These are phyloP conservation scores for Penelope pileata DNA, from an alignment of 2,113 vertebrate species.

Conservation along the genomic window DNA sequence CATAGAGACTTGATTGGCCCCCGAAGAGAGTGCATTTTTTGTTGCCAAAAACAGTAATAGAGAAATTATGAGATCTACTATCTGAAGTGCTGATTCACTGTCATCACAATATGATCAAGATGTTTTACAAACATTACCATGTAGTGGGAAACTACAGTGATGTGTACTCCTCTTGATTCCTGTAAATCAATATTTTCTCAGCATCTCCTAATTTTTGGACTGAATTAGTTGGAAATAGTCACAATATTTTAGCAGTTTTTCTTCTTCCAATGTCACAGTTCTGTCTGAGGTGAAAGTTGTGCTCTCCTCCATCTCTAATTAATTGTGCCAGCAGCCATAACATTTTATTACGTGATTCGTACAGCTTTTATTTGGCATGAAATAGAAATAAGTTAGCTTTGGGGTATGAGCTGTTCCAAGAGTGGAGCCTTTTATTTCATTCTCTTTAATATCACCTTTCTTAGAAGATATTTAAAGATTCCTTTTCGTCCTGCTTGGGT, in stretches of 20 bases:
- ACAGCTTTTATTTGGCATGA: constrained; percentile 70
- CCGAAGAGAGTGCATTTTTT: not conserved
- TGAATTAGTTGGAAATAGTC: not conserved
- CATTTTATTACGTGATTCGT: constrained; percentile 71
- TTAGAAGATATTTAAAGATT: constrained; percentile 41
- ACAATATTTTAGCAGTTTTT: constrained; percentile 47
- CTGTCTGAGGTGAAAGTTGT: constrained; percentile 63
- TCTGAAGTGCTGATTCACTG: not conserved
- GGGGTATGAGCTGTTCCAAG: constrained; percentile 28
- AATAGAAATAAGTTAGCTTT: constrained; percentile 58
- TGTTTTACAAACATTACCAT: not conserved
- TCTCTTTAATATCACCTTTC: constrained; percentile 61
- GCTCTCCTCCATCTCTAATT: constrained; percentile 65
- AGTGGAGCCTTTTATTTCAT: constrained; percentile 60
- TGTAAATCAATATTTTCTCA: constrained; percentile 34
- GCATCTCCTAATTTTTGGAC: constrained; percentile 11
- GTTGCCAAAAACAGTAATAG: not conserved
- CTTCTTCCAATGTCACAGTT: constrained; percentile 32
- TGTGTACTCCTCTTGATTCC: not conserved
- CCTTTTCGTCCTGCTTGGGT: not conserved
- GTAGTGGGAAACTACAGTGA: not conserved
- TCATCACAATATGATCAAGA: not conserved
- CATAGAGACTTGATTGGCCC: not conserved
- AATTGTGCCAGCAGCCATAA: constrained; percentile 68
- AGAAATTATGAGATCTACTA: not conserved